Percentiles rank a stretch among this genome's conserved stretches.
phyloP scores from a whole-genome alignment of 35 echinoderm and acorn worm genomes.

The Apostichopus parvimensis region DNA sequence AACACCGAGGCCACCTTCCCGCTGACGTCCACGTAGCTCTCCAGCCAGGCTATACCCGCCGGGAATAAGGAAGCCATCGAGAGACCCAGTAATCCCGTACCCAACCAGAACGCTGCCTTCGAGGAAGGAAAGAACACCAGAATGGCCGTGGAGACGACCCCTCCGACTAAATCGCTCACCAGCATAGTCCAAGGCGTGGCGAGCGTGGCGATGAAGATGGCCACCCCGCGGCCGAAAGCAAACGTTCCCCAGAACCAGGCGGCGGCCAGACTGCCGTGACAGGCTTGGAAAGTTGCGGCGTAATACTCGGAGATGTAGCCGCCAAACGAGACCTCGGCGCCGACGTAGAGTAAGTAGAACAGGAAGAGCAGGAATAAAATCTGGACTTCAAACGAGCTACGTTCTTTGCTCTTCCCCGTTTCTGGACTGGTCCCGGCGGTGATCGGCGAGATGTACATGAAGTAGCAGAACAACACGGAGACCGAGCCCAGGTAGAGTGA shows the following conservation, averaged over 20 bases:
- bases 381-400: constrained; percentile 45
- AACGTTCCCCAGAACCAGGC: constrained; percentile 91
- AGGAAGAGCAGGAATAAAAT: constrained; percentile 68
- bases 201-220: constrained; percentile 78
- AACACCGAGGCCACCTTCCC: constrained; percentile 77
- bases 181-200: constrained; percentile 72
- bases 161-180: constrained; percentile 58
- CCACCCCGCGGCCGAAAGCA: constrained; percentile 64
- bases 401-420: neutral
- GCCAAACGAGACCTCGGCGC: constrained; percentile 77
- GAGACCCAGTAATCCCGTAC: constrained; percentile 65
- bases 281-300: neutral
- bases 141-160: constrained; percentile 33
- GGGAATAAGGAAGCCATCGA: constrained; percentile 93
- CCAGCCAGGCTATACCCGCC: constrained; percentile 84
- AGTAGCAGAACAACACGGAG: constrained; percentile 71
- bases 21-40: constrained; percentile 68
- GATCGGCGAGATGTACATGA: constrained; percentile 73
- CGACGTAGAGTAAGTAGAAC: constrained; percentile 90
- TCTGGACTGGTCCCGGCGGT: neutral
- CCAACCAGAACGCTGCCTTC: constrained; percentile 64
- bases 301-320: constrained; percentile 79
- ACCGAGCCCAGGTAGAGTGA: constrained; percentile 50
- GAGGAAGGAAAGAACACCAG: constrained; percentile 49
- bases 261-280: constrained; percentile 57